Evolutionary conservation across 2,113 vertebrate genomes (phyloP), one percentile per base, ranked within the genome.

Genomic region (Microcebus tavaratra): DNA sequence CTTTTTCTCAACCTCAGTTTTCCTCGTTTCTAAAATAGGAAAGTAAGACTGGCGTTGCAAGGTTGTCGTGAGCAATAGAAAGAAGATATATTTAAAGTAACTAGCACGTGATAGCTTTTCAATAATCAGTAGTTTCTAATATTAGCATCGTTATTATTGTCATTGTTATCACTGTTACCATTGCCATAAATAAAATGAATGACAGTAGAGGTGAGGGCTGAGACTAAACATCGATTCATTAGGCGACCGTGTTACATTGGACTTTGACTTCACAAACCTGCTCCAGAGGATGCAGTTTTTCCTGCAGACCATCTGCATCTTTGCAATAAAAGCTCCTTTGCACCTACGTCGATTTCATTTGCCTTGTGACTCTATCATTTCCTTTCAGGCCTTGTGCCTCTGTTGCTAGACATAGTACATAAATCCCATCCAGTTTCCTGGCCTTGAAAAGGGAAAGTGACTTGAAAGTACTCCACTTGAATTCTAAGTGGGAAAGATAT

Each of bases 361-460:
- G 36, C 73, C 84, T 53, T 25, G 50, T 78, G 76, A 63, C 36
- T 65, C 80, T 48, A 0, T 82, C 34, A 8, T 78, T 91, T 70
- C 53, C 61, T 78, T 83, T 11, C 14, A 18, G 57, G 29, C 61
- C 83, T 88, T n/a, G 53, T 29, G n/a, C 48, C 31, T 68, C 75
- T 67, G 50, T 94, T 73, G 72, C 86, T 76, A 73, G 85, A 70
- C 48, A 8, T 6, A 53, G 68, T 67, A 13, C n/a, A 29, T 48
- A 90, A 84, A 81, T 88, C 75, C 90, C 29, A 3, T 39, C 55
- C 59, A 13, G 76, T 59, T 90, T 91, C 81, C 87, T 29, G 75
- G 84, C 48, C 78, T 91, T 68, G 80, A 76, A 88, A 85, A 97
- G 61, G 31, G 42, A 96, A 55, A 85, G 75, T 53, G 88, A 59